Evolutionary conservation across 1,140 invertebrate species (phyloP).

Genomic region (Heliconius hewitsoni): DNA sequence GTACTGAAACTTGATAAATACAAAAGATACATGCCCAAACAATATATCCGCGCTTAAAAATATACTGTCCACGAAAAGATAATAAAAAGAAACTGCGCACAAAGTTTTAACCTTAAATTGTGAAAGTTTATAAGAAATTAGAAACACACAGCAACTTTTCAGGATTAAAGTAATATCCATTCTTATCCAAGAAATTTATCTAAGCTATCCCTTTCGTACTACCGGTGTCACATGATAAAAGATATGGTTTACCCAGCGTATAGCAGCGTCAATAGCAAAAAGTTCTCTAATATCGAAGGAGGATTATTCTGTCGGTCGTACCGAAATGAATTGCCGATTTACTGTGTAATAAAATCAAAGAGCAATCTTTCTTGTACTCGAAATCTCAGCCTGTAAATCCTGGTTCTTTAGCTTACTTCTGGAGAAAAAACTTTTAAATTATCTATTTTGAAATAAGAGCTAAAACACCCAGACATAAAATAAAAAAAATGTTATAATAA

Average conservation of each 20-base stretch:
- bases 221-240: constrained; percentile 12
- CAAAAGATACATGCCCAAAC: not conserved
- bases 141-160: constrained; percentile 1
- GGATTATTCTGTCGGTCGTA: constrained; percentile 12
- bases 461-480: not conserved
- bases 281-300: constrained; percentile 12
- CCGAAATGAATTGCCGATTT: constrained; percentile 10
- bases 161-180: not conserved
- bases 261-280: not conserved
- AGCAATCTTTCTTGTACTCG: constrained; percentile 7
- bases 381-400: not conserved
- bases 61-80: not conserved
- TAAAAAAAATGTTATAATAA: not conserved
- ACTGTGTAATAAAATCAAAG: constrained; percentile 15
- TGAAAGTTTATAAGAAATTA: constrained; percentile 5
- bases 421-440: not conserved
- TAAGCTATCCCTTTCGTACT: constrained; percentile 8
- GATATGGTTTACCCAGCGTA: constrained; percentile 5
- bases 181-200: constrained; percentile 1
- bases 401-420: not conserved
- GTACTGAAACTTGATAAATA: no score
- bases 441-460: not conserved
- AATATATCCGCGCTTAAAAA: not conserved
- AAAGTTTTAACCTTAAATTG: not conserved
- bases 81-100: not conserved